Conservation (phyloP, 2,888 invertebrate species). For the Lypha dubia region DNA sequence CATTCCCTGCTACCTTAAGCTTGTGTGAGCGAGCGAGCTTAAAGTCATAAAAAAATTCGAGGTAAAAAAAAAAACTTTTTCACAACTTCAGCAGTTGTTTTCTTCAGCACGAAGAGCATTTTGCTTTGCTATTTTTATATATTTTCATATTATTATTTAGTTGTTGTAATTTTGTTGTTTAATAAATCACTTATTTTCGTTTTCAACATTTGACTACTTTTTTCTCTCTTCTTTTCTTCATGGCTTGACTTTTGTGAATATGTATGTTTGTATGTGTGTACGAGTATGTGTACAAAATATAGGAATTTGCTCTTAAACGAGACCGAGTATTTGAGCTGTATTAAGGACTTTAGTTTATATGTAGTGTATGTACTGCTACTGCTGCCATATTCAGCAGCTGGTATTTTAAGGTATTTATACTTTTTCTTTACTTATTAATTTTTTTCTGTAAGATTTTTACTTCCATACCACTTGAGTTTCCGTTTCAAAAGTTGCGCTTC, state of each 20-base stretch:
- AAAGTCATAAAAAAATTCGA: constrained; percentile 7
- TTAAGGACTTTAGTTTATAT: background rate
- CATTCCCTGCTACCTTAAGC: constrained; percentile 13
- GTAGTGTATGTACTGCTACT: background rate
- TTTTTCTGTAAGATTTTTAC: constrained; percentile 38
- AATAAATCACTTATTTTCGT: constrained; percentile 71
- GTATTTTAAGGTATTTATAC: constrained; percentile 29
- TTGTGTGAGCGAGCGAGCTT: constrained; percentile 22
- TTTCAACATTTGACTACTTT: constrained; percentile 24
- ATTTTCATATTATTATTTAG: no score
- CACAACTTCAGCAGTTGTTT: constrained; percentile 32
- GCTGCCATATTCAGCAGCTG: background rate
- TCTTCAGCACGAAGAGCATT: background rate
- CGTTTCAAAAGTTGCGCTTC: constrained; percentile 72
- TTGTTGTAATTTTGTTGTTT: constrained; percentile 38
- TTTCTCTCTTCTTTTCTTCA: background rate
- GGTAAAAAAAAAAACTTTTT: constrained; percentile 51
- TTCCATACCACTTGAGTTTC: constrained; percentile 72
- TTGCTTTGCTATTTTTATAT: background rate
- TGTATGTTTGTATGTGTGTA: background rate
- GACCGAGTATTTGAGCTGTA: constrained; percentile 20
- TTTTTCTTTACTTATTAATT: no score
- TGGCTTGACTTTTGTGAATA: constrained; percentile 12
- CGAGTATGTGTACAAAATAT: background rate
- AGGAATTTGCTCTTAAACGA: constrained; percentile 16